Evolutionary conservation across 1,140 invertebrate genomes (phyloP).

Genomic region (Lepidostoma basale): DNA sequence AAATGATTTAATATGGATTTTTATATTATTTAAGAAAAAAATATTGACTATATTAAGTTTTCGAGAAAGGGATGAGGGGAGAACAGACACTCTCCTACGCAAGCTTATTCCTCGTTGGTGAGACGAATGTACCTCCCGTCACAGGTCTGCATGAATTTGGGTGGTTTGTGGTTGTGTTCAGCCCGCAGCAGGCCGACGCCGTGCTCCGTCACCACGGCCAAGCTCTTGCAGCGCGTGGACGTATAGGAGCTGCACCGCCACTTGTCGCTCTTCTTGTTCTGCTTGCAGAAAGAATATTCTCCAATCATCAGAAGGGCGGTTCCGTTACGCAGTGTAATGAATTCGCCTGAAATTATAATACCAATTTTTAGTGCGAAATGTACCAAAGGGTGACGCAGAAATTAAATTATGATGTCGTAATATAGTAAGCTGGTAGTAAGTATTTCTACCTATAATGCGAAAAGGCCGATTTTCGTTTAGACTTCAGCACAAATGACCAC

Average conservation of each 20-base stretch:
- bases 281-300: background rate
- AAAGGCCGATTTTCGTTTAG: too few relatives aligned
- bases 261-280: background rate
- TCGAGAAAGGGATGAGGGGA: too few relatives aligned
- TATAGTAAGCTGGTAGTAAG: too few relatives aligned
- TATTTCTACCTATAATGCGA: too few relatives aligned
- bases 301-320: background rate
- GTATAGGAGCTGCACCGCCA: background rate
- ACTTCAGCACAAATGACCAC: too few relatives aligned
- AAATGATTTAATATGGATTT: too few relatives aligned
- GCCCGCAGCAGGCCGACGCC: background rate
- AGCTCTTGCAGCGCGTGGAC: background rate
- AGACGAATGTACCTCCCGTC: background rate
- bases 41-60: too few relatives aligned
- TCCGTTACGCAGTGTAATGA: background rate
- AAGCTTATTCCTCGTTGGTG: background rate
- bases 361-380: too few relatives aligned
- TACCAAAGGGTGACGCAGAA: too few relatives aligned
- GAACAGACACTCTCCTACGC: too few relatives aligned
- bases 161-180: background rate
- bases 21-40: too few relatives aligned
- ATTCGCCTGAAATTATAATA: background rate
- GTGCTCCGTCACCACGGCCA: background rate
- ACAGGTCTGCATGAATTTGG: background rate
- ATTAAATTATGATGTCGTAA: too few relatives aligned